Conservation (phyloP, 1,140 invertebrate genomes). For the Drosophila lacertosa region DNA sequence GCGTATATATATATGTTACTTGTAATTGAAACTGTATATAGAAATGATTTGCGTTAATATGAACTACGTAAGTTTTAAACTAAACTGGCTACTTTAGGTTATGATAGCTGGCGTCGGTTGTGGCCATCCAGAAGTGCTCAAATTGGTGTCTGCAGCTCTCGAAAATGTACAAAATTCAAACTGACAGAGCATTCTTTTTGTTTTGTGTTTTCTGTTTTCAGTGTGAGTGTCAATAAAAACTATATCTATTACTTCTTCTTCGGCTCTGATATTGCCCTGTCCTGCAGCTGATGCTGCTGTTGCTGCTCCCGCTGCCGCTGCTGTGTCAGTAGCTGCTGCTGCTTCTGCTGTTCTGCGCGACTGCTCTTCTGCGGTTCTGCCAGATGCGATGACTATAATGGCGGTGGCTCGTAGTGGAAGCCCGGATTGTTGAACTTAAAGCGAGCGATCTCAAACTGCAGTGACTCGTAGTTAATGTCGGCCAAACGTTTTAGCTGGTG, state of each 20-base stretch:
- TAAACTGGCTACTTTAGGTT: constrained; percentile 77
- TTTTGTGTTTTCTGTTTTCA: neutral
- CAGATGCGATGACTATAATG: constrained; percentile 62
- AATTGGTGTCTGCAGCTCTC: constrained; percentile 19
- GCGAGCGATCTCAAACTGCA: constrained; percentile 81
- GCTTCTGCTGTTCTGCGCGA: constrained; percentile 16
- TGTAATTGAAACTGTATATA: constrained; percentile 30
- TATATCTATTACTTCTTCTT: constrained; percentile 39
- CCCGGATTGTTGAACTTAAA: constrained; percentile 83
- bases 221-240: constrained; percentile 35
- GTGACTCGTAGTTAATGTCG: constrained; percentile 77
- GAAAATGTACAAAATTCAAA: constrained; percentile 41
- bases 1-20: constrained; percentile 1
- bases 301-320: constrained; percentile 26
- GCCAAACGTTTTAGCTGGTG: constrained; percentile 76
- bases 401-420: constrained; percentile 73
- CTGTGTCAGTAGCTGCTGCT: constrained; percentile 12
- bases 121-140: constrained; percentile 7
- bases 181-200: constrained; percentile 6
- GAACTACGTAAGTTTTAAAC: constrained; percentile 67
- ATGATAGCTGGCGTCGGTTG: constrained; percentile 38
- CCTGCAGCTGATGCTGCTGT: constrained; percentile 7
- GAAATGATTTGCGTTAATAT: constrained; percentile 51
- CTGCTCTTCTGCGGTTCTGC: constrained; percentile 8
- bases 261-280: neutral